phyloP scores from a whole-genome alignment of 2,113 vertebrate genomes.

The Chinchilla lanigera region DNA sequence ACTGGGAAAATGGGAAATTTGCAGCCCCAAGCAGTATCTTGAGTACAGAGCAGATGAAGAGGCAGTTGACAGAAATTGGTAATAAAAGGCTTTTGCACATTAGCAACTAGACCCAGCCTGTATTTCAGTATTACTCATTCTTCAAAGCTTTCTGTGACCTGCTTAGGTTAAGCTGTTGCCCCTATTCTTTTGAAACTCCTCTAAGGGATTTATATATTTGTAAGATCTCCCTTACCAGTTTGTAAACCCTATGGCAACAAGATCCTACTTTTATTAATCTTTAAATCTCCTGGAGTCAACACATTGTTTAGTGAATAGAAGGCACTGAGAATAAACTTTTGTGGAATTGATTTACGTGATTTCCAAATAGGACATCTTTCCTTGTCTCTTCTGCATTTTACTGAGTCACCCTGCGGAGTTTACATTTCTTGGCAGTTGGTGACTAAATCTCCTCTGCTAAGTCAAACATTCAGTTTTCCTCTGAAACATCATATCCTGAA shows the following conservation, averaged over 20 bases:
- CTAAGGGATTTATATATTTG: not conserved
- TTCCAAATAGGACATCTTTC: not conserved
- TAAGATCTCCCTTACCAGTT: not conserved
- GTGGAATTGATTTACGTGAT: conserved; percentile 8
- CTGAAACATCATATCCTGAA: not conserved
- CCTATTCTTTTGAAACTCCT: not conserved
- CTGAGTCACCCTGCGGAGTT: conserved; percentile 14
- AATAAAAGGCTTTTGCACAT: not conserved
- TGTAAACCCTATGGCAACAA: conserved; percentile 31
- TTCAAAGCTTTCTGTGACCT: not conserved
- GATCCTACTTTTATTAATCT: not conserved
- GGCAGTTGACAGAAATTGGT: not conserved
- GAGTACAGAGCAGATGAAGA: not conserved
- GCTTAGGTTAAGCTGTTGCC: not conserved
- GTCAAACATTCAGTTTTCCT: not conserved
- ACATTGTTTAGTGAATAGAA: not conserved
- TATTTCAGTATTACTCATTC: not conserved
- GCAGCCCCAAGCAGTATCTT: not conserved
- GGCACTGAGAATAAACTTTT: not conserved
- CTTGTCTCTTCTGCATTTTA: not conserved
- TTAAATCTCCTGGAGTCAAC: not conserved
- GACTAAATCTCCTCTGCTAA: conserved; percentile 10
- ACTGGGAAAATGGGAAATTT: not conserved
- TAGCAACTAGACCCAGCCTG: not conserved
- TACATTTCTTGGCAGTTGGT: not conserved